Conservation (phyloP, 2,797 vertebrate species). For the Brotula barbata region DNA sequence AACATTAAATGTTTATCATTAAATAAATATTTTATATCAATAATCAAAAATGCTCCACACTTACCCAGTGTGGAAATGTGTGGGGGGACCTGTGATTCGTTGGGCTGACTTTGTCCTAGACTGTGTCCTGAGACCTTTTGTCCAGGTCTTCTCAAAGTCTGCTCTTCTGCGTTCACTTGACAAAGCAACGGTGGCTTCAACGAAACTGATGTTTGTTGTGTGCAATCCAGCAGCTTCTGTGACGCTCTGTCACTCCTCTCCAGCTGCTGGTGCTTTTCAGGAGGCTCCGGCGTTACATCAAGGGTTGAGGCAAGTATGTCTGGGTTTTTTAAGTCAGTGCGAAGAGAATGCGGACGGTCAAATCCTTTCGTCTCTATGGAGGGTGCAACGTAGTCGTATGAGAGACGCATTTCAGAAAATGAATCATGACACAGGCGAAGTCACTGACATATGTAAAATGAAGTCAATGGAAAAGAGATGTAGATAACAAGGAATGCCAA, state of each 20-base stretch:
- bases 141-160: background rate
- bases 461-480: too few relatives aligned
- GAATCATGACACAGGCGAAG: too few relatives aligned
- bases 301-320: background rate
- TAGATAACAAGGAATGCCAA: background rate
- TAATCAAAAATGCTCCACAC: background rate
- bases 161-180: background rate
- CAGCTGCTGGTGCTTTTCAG: background rate
- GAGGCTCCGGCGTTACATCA: background rate
- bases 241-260: background rate
- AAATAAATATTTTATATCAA: slow-evolving; percentile 1
- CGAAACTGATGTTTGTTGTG: background rate
- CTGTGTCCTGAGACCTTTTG: background rate
- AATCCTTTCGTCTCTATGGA: background rate
- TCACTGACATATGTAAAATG: too few relatives aligned
- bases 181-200: background rate
- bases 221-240: background rate
- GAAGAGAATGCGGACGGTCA: background rate
- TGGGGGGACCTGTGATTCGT: background rate
- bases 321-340: background rate
- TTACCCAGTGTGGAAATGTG: slow-evolving; percentile 10
- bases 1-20: too few relatives aligned
- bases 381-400: background rate
- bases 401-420: too few relatives aligned
- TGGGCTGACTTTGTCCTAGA: background rate